These are phyloP conservation scores for Unio pictorum DNA, from an alignment of 2,888 invertebrate species.

Conservation along the genomic window DNA sequence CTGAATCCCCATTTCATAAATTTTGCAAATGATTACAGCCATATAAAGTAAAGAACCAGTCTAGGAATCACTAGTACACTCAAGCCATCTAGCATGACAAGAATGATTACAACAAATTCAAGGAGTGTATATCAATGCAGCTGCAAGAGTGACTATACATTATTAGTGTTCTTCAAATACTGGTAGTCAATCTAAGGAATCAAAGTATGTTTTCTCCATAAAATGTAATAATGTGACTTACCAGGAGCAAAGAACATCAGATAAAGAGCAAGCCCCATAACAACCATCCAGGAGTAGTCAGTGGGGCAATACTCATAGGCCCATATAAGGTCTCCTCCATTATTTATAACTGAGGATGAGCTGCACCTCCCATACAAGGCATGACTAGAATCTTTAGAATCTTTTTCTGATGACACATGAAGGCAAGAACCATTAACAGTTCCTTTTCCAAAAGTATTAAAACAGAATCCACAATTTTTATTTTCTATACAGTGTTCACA, in stretches of 20 bases:
- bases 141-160: no score
- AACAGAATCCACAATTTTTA: slow-evolving; percentile 73
- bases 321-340: slow-evolving; percentile 47
- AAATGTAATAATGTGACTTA: slow-evolving; percentile 18
- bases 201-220: background rate
- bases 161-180: no score
- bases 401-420: slow-evolving; percentile 12
- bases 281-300: slow-evolving; percentile 71
- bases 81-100: no score
- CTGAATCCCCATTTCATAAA: no score
- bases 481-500: slow-evolving; percentile 73
- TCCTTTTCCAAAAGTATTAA: slow-evolving; percentile 41
- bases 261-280: slow-evolving; percentile 72
- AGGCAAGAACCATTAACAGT: slow-evolving; percentile 69
- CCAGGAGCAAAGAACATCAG: slow-evolving; percentile 74
- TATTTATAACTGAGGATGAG: slow-evolving; percentile 29
- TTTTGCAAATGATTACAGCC: no score
- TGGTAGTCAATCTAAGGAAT: no score
- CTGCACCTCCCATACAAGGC: slow-evolving; percentile 52
- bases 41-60: no score
- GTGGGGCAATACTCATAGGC: slow-evolving; percentile 73
- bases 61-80: no score
- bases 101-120: no score
- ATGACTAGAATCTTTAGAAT: no score
- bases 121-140: no score